Conservation (phyloP, 2,797 vertebrate species). For the Cynopterus sphinx region DNA sequence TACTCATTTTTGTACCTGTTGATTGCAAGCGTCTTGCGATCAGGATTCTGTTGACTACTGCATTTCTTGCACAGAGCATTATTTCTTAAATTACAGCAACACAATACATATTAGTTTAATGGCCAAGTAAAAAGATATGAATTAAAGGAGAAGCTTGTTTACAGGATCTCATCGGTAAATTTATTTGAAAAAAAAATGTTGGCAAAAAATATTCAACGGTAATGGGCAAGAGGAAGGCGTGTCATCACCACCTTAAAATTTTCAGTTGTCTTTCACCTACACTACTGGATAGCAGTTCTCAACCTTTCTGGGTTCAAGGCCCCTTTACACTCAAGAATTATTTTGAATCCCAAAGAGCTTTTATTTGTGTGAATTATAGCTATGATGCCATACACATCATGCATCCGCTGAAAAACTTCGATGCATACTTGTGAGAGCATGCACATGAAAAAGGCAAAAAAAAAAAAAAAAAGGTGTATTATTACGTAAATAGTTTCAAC, state of each 20-base stretch:
- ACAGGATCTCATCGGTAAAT: neutral
- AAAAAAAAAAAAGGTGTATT: neutral
- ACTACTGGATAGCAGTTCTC: neutral
- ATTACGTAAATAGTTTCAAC: neutral
- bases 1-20: neutral
- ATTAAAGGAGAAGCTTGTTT: neutral
- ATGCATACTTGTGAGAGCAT: neutral
- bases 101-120: neutral
- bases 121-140: neutral
- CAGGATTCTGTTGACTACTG: neutral
- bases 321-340: neutral
- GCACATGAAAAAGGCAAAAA: neutral
- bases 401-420: neutral
- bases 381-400: neutral
- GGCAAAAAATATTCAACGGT: neutral
- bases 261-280: neutral
- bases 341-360: neutral
- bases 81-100: neutral
- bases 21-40: neutral
- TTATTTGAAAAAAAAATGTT: neutral
- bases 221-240: fast-evolving
- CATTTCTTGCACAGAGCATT: neutral
- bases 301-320: neutral
- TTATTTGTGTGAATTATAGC: neutral
- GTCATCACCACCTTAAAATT: neutral